A percentile compares a stretch with the other conserved stretches of the same genome.
These are phyloP conservation scores for Pocillopora meandrina DNA, from an alignment of 92 coral and sea anemone species.

Conservation along the genomic window DNA sequence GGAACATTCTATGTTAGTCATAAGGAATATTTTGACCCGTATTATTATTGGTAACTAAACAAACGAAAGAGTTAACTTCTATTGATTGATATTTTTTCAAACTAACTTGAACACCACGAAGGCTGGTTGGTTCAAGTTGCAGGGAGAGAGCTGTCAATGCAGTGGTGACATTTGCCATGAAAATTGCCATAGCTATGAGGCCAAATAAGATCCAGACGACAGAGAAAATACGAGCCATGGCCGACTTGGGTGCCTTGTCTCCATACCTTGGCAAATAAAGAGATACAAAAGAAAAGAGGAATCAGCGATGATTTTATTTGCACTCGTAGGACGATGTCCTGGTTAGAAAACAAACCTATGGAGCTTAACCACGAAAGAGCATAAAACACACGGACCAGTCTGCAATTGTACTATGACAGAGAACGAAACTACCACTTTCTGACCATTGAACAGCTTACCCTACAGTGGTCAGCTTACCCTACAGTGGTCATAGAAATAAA, in stretches of 20 bases:
- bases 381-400: too few relatives aligned
- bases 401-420: too few relatives aligned
- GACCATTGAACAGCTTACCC: neutral
- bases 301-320: neutral
- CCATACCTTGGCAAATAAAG: slow-evolving; percentile 12
- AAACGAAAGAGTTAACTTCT: too few relatives aligned
- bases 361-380: too few relatives aligned
- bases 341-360: too few relatives aligned
- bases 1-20: too few relatives aligned
- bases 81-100: too few relatives aligned
- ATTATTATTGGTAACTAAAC: too few relatives aligned
- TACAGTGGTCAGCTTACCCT: neutral
- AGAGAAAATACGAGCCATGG: slow-evolving; percentile 42
- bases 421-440: neutral
- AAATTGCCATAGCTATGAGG: slow-evolving; percentile 38
- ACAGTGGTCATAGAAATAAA: slow-evolving; percentile 51
- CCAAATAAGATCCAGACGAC: slow-evolving; percentile 40
- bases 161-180: slow-evolving; percentile 40
- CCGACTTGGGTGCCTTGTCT: slow-evolving; percentile 36
- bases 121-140: neutral
- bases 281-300: neutral
- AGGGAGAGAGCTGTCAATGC: slow-evolving; percentile 42
- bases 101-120: too few relatives aligned
- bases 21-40: too few relatives aligned
- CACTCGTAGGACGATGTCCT: neutral